Conservation (phyloP, 2,888 invertebrate genomes). For the Ditula angustiorana region DNA sequence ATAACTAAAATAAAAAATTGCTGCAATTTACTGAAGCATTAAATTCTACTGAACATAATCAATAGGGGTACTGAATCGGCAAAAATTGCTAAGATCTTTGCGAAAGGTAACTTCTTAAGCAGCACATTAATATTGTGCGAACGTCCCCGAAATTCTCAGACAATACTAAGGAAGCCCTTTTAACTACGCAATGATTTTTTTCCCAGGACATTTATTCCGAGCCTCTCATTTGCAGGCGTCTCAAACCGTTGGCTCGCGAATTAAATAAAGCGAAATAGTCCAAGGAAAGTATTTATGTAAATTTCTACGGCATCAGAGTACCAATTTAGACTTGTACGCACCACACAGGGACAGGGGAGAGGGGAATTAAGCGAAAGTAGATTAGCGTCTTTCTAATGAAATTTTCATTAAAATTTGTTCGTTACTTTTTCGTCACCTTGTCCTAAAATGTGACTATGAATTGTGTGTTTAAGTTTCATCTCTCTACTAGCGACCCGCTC, state of each 20-base stretch:
- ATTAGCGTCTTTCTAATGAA: conserved; percentile 23
- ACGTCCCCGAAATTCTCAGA: conserved; percentile 19
- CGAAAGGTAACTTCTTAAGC: neutral
- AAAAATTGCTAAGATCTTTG: neutral
- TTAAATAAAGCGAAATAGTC: conserved; percentile 39
- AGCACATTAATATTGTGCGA: conserved; percentile 1
- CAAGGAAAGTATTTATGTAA: conserved; percentile 39
- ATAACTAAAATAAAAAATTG: too few species aligned
- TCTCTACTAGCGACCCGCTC: too few species aligned
- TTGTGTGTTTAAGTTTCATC: too few species aligned
- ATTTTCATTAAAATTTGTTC: conserved; percentile 8
- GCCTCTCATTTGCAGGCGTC: conserved; percentile 38
- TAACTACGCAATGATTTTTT: conserved; percentile 26
- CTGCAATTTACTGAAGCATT: too few species aligned
- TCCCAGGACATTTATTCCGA: conserved; percentile 24
- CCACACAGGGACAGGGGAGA: conserved; percentile 18
- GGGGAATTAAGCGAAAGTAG: conserved; percentile 15
- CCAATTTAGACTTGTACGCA: conserved; percentile 35
- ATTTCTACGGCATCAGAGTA: conserved; percentile 36
- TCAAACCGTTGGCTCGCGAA: conserved; percentile 35
- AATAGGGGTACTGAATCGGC: neutral
- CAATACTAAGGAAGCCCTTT: conserved; percentile 7
- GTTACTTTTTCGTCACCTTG: neutral
- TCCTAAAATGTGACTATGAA: neutral
- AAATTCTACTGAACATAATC: too few species aligned